Evolutionary conservation across 2,797 vertebrate genomes (phyloP), one percentile per base, ranked within the genome.

Genomic region (Aplochiton taeniatus): DNA sequence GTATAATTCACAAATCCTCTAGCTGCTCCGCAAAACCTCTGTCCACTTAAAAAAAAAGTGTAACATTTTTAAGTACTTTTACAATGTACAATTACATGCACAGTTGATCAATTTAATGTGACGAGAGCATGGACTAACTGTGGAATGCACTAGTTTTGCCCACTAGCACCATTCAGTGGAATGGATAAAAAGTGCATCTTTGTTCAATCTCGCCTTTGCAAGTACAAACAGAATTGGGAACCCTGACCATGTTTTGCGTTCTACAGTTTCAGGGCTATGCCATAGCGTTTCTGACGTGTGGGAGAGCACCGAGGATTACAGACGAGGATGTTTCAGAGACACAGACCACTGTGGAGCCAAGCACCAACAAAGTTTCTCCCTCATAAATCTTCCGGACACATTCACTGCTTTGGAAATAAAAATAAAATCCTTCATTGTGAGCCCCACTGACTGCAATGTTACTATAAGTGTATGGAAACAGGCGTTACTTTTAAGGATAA

Each of bases 241-340:
- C n/a, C 8, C 1, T 19, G n/a, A 16, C 3, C 18, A 4, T 66
- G 50, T 64, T 69, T 14, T 57, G n/a, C 58, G 69, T 60, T 45
- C 43, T 70, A 4, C 58, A 91, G 90, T 93, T 93, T 67, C 81
- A 80, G 19, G 89, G 79, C 66, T 92, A 88, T 4, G 83, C 90
- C 0, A 74, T 91, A 9, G 88, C 90, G 14, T 89, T 92, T 66
- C 83, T 94, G 58, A 74, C 88, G 65, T 93, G 92, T 68, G 83
- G 88, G 31, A 84, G 53, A 63, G 73, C 76, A 43, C 61, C 71
- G 1, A 60, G 51, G 69, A 61, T 59, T 41, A 51, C 61, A 50
- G 79, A 89, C 0, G 77, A 85, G 0, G 85, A 90, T 3, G 51
- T 11, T 8, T 83, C 85, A 2, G 86, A 90, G 56, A 61, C 31